Percentiles rank a stretch among this genome's conserved stretches.
Conservation (phyloP, 2,888 invertebrate species). For the Strigamia maritima region DNA sequence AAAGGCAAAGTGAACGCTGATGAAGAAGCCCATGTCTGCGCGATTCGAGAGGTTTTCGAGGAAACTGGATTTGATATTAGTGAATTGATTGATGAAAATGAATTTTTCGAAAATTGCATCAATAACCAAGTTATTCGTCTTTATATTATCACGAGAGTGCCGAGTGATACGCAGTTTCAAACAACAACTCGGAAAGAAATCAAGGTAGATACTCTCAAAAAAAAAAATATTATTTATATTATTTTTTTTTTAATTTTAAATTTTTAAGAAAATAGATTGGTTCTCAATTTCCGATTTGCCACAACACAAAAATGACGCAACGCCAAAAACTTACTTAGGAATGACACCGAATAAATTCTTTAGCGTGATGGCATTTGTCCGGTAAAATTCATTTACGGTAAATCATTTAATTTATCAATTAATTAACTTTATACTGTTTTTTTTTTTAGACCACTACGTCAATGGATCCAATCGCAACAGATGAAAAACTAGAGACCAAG, state of each 20-base stretch:
- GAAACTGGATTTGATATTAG: slow-evolving; percentile 96
- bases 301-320: slow-evolving; percentile 57
- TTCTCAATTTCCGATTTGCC: slow-evolving; percentile 83
- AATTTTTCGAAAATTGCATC: slow-evolving; percentile 81
- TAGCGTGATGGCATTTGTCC: too few relatives aligned
- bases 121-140: slow-evolving; percentile 87
- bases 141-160: slow-evolving; percentile 81
- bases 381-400: too few relatives aligned
- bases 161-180: slow-evolving; percentile 66
- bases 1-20: slow-evolving; percentile 98
- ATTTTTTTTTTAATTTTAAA: slow-evolving; percentile 35
- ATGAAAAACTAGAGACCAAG: too few relatives aligned
- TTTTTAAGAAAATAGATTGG: slow-evolving; percentile 64
- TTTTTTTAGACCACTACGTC: too few relatives aligned
- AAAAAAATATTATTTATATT: not conserved
- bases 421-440: too few relatives aligned
- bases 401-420: too few relatives aligned
- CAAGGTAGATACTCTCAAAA: slow-evolving; percentile 48
- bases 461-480: too few relatives aligned
- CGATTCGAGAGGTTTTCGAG: slow-evolving; percentile 90
- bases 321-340: slow-evolving; percentile 77
- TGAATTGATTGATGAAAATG: slow-evolving; percentile 71
- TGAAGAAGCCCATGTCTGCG: slow-evolving; percentile 88
- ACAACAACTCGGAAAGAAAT: slow-evolving; percentile 87
- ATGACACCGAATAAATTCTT: slow-evolving; percentile 87